phyloP scores from a whole-genome alignment of 1,140 invertebrate genomes.

The Trypoxylus dichotomus region DNA sequence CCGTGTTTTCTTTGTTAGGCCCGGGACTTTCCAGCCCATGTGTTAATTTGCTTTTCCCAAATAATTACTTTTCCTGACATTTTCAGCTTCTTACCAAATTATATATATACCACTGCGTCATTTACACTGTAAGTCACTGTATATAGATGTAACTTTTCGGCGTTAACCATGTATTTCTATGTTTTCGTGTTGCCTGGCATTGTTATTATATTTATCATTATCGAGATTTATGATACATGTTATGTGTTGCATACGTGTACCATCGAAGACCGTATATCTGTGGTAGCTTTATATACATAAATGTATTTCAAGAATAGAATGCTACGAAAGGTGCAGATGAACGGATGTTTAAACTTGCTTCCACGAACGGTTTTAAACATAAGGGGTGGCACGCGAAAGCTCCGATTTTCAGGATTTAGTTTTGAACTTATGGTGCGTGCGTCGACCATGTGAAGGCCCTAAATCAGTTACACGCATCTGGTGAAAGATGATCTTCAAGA shows the following conservation, averaged over 20 bases:
- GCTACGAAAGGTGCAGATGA: background rate
- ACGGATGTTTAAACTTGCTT: constrained; percentile 21
- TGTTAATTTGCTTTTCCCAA: too few species aligned
- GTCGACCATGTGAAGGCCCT: background rate
- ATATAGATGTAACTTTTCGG: too few species aligned
- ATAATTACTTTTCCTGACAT: too few species aligned
- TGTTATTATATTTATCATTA: constrained; percentile 14
- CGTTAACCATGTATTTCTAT: background rate
- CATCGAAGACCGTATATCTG: background rate
- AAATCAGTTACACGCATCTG: background rate
- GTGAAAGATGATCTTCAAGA: constrained; percentile 14
- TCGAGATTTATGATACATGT: background rate
- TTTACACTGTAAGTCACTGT: too few species aligned
- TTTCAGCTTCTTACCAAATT: too few species aligned
- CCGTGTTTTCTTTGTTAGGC: too few species aligned
- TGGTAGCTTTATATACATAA: background rate
- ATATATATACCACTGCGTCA: too few species aligned
- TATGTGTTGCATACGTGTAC: background rate
- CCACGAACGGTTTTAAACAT: constrained; percentile 20
- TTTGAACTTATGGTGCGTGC: background rate
- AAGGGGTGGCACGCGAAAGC: background rate
- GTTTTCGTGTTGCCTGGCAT: background rate
- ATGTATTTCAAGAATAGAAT: constrained; percentile 19
- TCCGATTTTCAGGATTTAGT: constrained; percentile 1
- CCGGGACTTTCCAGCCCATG: too few species aligned